A percentile compares a stretch with the other conserved stretches of the same genome.
Conservation (phyloP, 2,113 vertebrate genomes). For the Galeopterus variegatus region DNA sequence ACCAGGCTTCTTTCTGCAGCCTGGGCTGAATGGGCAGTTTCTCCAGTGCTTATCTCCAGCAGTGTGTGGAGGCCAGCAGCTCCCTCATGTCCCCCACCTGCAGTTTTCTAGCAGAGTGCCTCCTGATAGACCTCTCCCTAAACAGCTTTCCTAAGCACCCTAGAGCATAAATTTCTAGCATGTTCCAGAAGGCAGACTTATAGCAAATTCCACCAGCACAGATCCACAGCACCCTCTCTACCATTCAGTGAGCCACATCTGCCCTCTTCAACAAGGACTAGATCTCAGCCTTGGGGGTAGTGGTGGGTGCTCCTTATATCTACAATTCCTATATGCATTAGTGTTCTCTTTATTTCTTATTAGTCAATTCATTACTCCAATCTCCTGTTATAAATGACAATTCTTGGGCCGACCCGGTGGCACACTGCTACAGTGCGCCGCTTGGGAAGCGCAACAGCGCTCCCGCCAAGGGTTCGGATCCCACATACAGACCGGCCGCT, state of each 20-base stretch:
- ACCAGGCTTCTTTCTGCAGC: neutral
- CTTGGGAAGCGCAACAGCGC: no score
- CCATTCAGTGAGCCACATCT: neutral
- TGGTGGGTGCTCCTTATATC: neutral
- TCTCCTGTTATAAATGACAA: neutral
- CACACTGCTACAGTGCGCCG: no score
- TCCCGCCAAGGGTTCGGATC: no score
- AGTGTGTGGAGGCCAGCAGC: neutral
- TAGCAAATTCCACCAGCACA: neutral
- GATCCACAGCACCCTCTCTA: neutral
- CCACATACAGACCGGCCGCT: no score
- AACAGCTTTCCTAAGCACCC: neutral
- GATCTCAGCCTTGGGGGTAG: neutral
- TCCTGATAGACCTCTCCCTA: neutral
- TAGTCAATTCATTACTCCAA: neutral
- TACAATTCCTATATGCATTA: neutral
- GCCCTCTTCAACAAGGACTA: neutral
- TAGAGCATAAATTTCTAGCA: neutral
- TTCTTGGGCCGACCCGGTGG: no score
- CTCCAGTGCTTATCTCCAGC: neutral
- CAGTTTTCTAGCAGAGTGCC: neutral
- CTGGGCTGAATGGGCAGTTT: neutral
- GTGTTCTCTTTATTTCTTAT: neutral
- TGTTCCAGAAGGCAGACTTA: neutral
- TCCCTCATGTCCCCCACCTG: neutral